These are phyloP conservation scores for Temnopleurus reevesii DNA, from an alignment of 53 echinoderm and acorn worm species.

Conservation along the genomic window DNA sequence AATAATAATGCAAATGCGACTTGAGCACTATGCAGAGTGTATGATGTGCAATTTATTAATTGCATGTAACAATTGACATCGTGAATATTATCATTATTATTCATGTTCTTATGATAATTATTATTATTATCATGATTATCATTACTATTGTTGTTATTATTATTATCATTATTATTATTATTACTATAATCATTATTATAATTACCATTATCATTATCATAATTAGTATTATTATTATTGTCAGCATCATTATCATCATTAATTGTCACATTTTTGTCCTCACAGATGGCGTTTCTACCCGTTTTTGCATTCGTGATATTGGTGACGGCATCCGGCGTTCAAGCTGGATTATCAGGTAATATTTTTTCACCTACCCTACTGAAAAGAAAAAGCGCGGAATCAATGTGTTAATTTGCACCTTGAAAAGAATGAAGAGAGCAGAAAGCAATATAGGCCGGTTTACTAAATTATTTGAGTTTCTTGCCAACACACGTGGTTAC, in stretches of 20 bases:
- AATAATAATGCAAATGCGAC: too few relatives aligned
- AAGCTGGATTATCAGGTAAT: conserved; percentile 18
- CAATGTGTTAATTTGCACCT: background rate
- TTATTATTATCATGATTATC: background rate
- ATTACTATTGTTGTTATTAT: background rate
- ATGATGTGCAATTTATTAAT: too few relatives aligned
- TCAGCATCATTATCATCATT: background rate
- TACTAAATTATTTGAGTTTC: too few relatives aligned
- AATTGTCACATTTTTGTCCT: background rate
- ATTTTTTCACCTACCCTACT: too few relatives aligned
- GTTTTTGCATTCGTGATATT: background rate
- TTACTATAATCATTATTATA: background rate
- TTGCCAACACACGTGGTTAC: too few relatives aligned
- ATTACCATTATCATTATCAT: background rate
- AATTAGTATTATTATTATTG: background rate
- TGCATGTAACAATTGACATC: background rate
- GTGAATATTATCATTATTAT: background rate
- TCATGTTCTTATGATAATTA: background rate
- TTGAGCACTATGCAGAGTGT: too few relatives aligned
- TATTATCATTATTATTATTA: background rate
- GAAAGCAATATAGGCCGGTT: too few relatives aligned
- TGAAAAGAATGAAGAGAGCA: background rate
- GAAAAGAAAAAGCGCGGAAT: too few relatives aligned
- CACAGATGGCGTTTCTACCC: background rate
- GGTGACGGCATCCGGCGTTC: background rate